phyloP scores from a whole-genome alignment of 2,113 vertebrate species.

The Opisthocomus hoazin region DNA sequence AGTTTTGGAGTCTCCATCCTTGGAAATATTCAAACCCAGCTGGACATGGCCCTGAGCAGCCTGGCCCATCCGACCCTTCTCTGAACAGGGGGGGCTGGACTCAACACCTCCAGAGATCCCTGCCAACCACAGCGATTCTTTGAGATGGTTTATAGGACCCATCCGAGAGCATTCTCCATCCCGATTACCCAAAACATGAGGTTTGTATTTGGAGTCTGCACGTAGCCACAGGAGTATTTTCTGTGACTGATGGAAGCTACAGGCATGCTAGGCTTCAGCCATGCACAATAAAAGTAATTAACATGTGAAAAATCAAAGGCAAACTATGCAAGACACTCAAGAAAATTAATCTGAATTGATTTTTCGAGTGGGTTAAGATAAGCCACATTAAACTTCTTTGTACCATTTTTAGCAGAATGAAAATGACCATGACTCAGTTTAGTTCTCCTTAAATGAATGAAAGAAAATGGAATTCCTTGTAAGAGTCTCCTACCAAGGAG shows the following conservation, averaged over 20 bases:
- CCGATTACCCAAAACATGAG: not conserved
- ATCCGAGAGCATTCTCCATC: not conserved
- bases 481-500: not conserved
- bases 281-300: not conserved
- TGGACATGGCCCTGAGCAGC: not conserved
- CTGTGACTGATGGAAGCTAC: not conserved
- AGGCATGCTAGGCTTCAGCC: not conserved
- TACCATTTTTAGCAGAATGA: not conserved
- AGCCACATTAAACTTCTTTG: not conserved
- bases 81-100: not conserved
- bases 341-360: slow-evolving; percentile 47
- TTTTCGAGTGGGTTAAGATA: slow-evolving; percentile 45
- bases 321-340: not conserved
- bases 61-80: not conserved
- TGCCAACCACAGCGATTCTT: not conserved
- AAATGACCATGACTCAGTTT: not conserved
- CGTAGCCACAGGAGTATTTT: not conserved
- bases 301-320: slow-evolving; percentile 26
- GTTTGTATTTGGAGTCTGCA: not conserved
- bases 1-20: not conserved
- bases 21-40: not conserved
- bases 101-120: not conserved
- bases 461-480: not conserved
- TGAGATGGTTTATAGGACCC: not conserved
- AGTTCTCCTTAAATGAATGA: not conserved